Conservation (phyloP, 1,140 invertebrate genomes). For the Listronotus oregonensis region DNA sequence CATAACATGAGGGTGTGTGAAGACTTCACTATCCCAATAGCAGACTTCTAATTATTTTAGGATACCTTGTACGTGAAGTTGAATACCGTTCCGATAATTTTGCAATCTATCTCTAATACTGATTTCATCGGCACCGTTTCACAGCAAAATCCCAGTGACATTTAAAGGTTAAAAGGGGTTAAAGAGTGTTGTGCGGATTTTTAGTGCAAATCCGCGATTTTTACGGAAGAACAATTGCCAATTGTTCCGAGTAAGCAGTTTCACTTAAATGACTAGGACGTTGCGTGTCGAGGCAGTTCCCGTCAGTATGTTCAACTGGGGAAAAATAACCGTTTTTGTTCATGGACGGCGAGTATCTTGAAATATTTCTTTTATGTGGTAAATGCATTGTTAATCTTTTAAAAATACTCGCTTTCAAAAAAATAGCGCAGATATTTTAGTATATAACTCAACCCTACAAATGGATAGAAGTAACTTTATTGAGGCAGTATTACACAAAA, state of each 20-base stretch:
- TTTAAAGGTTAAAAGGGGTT: slow-evolving; percentile 34
- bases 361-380: too few relatives aligned
- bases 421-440: too few relatives aligned
- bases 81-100: not conserved
- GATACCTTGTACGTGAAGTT: too few relatives aligned
- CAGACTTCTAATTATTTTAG: too few relatives aligned
- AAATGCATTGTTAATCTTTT: too few relatives aligned
- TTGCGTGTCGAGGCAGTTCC: slow-evolving; percentile 17
- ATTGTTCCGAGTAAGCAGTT: slow-evolving; percentile 30
- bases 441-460: too few relatives aligned
- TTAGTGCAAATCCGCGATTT: slow-evolving; percentile 29
- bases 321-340: not conserved
- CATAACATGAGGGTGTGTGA: too few relatives aligned
- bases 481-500: too few relatives aligned
- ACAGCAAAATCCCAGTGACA: slow-evolving; percentile 20
- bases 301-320: slow-evolving; percentile 8
- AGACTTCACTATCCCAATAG: too few relatives aligned
- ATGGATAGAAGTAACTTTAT: too few relatives aligned
- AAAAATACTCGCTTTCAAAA: too few relatives aligned
- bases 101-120: not conserved
- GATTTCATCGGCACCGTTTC: not conserved
- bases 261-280: slow-evolving; percentile 20
- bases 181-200: slow-evolving; percentile 15
- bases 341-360: too few relatives aligned
- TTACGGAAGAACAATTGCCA: slow-evolving; percentile 36